Conservation (phyloP, 2,797 vertebrate genomes). For the Ammospiza maritima region DNA sequence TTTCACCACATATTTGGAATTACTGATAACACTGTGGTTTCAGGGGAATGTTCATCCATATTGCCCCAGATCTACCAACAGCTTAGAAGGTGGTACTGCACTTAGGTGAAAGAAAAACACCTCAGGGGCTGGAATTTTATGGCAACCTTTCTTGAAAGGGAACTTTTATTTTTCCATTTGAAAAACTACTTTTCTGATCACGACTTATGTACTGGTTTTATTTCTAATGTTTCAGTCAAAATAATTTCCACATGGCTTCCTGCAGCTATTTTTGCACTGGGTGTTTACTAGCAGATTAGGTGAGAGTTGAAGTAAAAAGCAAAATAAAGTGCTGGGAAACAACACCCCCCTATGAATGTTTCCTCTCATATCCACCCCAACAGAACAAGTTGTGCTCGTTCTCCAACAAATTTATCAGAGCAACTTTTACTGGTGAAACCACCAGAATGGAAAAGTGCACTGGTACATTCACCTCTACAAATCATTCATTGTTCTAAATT, state of each 20-base stretch:
- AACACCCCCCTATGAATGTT: neutral
- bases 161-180: neutral
- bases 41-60: neutral
- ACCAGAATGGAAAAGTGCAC: neutral
- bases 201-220: neutral
- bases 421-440: neutral
- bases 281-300: neutral
- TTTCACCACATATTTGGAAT: constrained; percentile 18
- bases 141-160: neutral
- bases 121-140: neutral
- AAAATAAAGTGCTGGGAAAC: neutral
- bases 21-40: constrained; percentile 1
- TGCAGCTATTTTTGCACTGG: neutral
- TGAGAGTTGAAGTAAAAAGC: neutral
- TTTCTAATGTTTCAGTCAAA: neutral
- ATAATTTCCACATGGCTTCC: neutral
- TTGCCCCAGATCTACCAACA: neutral
- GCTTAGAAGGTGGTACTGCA: neutral
- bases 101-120: neutral
- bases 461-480: neutral
- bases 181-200: neutral
- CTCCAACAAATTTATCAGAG: neutral
- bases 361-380: neutral
- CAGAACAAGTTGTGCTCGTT: neutral
- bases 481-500: neutral